These are phyloP conservation scores for Lanius ludovicianus DNA, from an alignment of 2,113 vertebrate genomes.

Conservation along the genomic window DNA sequence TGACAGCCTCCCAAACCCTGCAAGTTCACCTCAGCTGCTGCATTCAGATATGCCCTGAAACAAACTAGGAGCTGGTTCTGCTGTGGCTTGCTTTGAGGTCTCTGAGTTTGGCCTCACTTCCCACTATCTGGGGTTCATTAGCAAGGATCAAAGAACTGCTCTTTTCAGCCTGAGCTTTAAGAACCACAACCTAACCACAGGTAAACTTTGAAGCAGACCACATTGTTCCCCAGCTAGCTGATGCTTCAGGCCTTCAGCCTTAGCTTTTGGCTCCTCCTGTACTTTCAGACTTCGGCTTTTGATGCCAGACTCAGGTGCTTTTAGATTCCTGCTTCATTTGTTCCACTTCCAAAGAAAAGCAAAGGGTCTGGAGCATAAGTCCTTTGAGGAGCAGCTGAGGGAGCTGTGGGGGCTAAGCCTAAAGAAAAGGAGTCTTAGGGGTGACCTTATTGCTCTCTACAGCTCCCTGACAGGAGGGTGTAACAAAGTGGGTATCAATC, in stretches of 20 bases:
- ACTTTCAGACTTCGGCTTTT: background rate
- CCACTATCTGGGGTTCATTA: background rate
- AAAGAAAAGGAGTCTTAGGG: background rate
- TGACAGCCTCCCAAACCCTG: background rate
- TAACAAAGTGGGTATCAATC: background rate
- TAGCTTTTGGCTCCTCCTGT: background rate
- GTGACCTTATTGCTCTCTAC: background rate
- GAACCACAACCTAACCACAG: conserved; percentile 7
- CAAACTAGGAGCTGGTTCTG: background rate
- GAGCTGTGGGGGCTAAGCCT: background rate
- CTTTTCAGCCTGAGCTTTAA: background rate
- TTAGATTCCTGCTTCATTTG: background rate
- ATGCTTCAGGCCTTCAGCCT: background rate
- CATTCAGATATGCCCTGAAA: background rate
- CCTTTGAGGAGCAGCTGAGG: background rate
- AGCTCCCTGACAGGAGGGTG: background rate
- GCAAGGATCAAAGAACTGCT: background rate
- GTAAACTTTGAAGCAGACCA: conserved; percentile 3
- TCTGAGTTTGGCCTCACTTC: background rate
- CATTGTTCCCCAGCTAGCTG: background rate
- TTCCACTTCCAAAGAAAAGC: background rate
- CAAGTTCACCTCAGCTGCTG: background rate
- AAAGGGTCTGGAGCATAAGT: background rate
- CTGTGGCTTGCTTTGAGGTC: background rate
- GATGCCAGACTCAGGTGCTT: background rate